Conservation (phyloP, 2,888 invertebrate species). For the Diogma glabrata region DNA sequence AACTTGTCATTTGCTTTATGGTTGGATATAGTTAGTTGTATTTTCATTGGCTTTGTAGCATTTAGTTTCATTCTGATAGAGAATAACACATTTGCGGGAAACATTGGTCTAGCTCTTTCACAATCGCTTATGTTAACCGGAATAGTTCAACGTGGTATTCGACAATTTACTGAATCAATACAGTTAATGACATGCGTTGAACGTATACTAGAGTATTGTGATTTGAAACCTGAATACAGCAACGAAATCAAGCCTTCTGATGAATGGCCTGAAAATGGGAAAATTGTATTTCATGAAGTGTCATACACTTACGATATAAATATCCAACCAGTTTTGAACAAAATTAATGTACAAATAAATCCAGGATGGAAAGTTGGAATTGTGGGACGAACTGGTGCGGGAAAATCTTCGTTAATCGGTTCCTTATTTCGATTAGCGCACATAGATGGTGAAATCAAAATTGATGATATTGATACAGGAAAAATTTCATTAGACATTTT, state of each 20-base stretch:
- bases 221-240: conserved; percentile 37
- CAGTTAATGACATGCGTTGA: conserved; percentile 59
- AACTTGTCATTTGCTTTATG: conserved; percentile 20
- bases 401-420: conserved; percentile 66
- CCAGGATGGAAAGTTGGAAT: conserved; percentile 62
- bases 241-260: conserved; percentile 24
- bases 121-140: conserved; percentile 39
- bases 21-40: conserved; percentile 57
- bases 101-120: conserved; percentile 41
- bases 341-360: conserved; percentile 56
- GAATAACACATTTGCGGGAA: conserved; percentile 43
- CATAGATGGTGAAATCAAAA: conserved; percentile 54
- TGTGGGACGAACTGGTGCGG: conserved; percentile 76
- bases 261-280: conserved; percentile 58
- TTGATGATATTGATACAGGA: conserved; percentile 55
- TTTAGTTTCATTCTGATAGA: conserved; percentile 48
- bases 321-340: conserved; percentile 56
- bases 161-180: conserved; percentile 57
- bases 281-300: conserved; percentile 42
- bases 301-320: conserved; percentile 47
- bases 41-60: conserved; percentile 53
- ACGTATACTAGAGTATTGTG: conserved; percentile 56
- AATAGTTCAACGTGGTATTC: conserved; percentile 55
- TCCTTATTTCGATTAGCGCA: conserved; percentile 66
- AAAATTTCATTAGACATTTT: conserved; percentile 40